Percentiles rank a stretch among this genome's conserved stretches.
Conservation (phyloP, 23 tunicate genomes). For the Halocynthia aurantium region DNA sequence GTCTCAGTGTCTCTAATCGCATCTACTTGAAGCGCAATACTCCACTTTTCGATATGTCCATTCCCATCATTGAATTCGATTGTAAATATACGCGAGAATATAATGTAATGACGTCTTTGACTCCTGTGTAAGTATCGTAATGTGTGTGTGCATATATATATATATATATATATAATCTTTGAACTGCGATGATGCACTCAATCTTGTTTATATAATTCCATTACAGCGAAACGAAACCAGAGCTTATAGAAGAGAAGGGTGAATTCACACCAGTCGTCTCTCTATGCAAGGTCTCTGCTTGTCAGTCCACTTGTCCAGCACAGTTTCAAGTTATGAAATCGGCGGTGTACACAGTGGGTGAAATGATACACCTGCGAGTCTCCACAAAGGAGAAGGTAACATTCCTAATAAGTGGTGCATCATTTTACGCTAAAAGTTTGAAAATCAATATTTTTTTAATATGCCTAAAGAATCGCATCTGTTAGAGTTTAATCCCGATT, state of each 20-base stretch:
- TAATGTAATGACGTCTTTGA: slow-evolving; percentile 15
- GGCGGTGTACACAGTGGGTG: slow-evolving; percentile 29
- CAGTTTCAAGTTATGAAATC: slow-evolving; percentile 1
- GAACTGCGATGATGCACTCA: too few relatives aligned
- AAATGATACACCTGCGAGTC: slow-evolving; percentile 17
- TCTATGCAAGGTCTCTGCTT: slow-evolving; percentile 6
- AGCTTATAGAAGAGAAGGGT: neutral
- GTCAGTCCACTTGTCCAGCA: slow-evolving; percentile 13
- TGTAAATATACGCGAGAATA: slow-evolving; percentile 27
- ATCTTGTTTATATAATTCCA: too few relatives aligned
- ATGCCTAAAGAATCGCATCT: too few relatives aligned
- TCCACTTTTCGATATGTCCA: slow-evolving; percentile 21
- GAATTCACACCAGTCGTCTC: slow-evolving; percentile 3
- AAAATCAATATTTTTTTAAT: too few relatives aligned
- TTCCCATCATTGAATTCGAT: slow-evolving; percentile 26
- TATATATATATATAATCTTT: too few relatives aligned
- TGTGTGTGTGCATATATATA: neutral
- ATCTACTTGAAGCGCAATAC: neutral
- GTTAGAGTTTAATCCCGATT: too few relatives aligned
- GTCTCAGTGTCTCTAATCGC: neutral
- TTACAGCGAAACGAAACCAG: slow-evolving; percentile 1
- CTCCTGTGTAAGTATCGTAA: slow-evolving; percentile 26
- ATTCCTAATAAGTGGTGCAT: neutral
- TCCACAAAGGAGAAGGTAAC: neutral
- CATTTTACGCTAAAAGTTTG: too few relatives aligned